Conservation (phyloP, 2,113 vertebrate genomes). For the Carlito syrichta region DNA sequence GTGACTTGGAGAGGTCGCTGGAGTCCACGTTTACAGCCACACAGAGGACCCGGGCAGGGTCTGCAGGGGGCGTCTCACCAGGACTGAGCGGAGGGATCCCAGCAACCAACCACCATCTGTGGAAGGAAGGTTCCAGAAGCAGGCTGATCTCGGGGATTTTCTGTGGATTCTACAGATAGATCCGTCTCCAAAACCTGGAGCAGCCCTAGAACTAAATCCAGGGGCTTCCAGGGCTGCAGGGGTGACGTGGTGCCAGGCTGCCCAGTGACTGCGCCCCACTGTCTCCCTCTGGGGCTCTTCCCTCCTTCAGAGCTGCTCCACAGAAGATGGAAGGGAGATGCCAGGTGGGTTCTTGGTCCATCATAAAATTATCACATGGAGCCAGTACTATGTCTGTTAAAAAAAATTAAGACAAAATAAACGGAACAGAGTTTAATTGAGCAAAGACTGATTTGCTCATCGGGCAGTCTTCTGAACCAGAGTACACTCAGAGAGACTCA, state of each 20-base stretch:
- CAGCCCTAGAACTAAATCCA: neutral
- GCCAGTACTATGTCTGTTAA: too few species aligned
- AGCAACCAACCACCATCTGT: fast-evolving
- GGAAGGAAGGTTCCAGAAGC: neutral
- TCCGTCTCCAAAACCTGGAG: neutral
- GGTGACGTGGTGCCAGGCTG: too few species aligned
- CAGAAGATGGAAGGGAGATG: too few species aligned
- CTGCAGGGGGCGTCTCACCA: fast-evolving
- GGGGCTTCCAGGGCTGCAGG: neutral
- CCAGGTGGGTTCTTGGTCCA: neutral
- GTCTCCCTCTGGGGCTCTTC: neutral
- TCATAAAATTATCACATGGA: too few species aligned
- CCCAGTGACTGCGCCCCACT: fast-evolving
- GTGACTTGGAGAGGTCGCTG: neutral
- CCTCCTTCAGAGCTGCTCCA: neutral
- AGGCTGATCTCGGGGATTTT: neutral
- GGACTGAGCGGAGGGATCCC: neutral
- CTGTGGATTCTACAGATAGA: too few species aligned
- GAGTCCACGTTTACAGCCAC: neutral
- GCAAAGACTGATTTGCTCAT: too few species aligned
- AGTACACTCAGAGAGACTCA: too few species aligned
- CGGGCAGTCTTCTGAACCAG: too few species aligned
- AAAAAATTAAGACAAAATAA: too few species aligned
- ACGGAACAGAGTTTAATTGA: too few species aligned
- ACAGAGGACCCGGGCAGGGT: too few species aligned